Base-by-base conservation (phyloP, 2,113 vertebrate species). In the Myxocyprinus asiaticus region DNA sequence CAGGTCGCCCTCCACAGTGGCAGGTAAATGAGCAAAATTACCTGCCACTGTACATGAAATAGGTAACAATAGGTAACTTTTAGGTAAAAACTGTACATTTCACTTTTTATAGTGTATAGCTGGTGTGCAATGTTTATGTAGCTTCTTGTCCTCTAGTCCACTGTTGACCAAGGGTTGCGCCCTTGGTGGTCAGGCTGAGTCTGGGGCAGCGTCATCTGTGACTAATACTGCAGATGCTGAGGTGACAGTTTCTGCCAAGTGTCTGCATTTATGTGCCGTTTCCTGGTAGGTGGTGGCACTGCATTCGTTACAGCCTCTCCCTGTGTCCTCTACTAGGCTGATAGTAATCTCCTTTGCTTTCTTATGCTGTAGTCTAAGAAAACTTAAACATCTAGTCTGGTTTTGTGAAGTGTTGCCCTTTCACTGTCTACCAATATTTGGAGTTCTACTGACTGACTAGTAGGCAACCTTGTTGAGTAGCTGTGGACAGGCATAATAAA, bases 161-260 rank as follows among this genome's bases (percentile, higher is more conserved):
- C n/a, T n/a, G 15, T 62, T 62, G 51, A 45, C 43, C 55, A 56
- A 12, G 58, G 45, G 9, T 62, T 62, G 17, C 71, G 33, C 71
- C 61, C 17, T 22, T 62, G 71, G 71, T 74, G 71, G 58, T 74
- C 71, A n/a, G 55, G 14, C 55, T 56, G 5, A 56, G 55, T 56
- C 55, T 56, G 55, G 55, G 14, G 55, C n/a, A 14, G 14, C 55
- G 14, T 56, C 55, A 74, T 42, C 58, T 74, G 44, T 74, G 71
- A 74, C 71, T 74, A 62, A 62, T 62, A 74, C 71, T 74, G 43
- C 71, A 33, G 56, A 74, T 74, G 71, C 71, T 74, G 56, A 74
- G 71, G 71, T 62, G 58, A 33, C 43, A 61, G 44, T 50, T 74
- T 74, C 15, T 22, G 55, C 61, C 58, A 74, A 62, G n/a, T 14